These are phyloP conservation scores for Circaetus gallicus DNA, from an alignment of 2,113 vertebrate species.

Conservation along the genomic window DNA sequence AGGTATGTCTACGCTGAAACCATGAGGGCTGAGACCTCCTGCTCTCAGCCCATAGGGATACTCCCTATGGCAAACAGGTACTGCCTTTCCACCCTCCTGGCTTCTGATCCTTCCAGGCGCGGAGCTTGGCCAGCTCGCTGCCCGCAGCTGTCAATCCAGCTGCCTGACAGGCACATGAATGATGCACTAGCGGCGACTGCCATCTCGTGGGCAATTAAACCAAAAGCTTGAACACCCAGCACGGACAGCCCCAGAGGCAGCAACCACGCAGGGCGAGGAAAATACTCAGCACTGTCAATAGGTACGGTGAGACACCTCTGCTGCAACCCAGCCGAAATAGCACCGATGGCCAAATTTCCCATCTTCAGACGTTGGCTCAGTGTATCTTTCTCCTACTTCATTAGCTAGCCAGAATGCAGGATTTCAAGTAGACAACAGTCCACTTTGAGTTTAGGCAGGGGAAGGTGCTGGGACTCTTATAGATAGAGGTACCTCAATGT, in stretches of 20 bases:
- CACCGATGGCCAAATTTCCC: accelerated
- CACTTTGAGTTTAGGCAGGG: neutral
- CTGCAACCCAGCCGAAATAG: accelerated
- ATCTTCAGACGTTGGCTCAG: accelerated
- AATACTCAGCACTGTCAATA: accelerated
- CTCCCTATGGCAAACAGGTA: neutral
- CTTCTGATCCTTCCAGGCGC: neutral
- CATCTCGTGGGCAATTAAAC: constrained; percentile 51
- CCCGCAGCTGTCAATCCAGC: neutral
- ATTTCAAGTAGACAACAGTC: neutral
- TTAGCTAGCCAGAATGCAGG: accelerated
- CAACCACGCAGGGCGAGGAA: accelerated
- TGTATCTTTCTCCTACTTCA: accelerated
- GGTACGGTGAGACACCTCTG: neutral
- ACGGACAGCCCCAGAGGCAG: accelerated
- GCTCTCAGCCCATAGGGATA: neutral
- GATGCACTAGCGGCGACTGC: constrained; percentile 58
- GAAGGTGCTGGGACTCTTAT: neutral
- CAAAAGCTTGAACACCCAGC: accelerated
- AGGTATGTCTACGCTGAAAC: neutral
- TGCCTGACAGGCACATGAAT: accelerated
- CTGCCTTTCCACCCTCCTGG: neutral
- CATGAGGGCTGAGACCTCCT: neutral
- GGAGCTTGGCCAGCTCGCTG: neutral
- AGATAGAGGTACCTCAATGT: neutral